Evolutionary conservation across 2,888 invertebrate species (phyloP).

Genomic region (Eucera pruinosa): DNA sequence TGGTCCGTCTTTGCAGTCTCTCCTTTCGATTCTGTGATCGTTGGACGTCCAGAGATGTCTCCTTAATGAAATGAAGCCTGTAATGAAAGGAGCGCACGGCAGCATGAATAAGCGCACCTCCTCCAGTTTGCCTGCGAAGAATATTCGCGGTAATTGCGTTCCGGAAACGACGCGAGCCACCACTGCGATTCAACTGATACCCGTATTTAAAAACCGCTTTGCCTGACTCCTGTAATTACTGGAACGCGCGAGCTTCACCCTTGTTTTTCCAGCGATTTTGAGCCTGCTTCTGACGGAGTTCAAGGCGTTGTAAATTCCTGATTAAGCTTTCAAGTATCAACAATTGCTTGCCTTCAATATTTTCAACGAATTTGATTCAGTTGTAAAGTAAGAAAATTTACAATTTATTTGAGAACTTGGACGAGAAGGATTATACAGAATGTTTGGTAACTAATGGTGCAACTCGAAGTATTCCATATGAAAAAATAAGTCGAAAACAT

Average conservation of each 20-base stretch:
- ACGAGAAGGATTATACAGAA: no score
- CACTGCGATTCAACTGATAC: conserved; percentile 36
- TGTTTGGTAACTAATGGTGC: no score
- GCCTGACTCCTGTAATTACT: conserved; percentile 40
- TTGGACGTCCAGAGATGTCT: conserved; percentile 30
- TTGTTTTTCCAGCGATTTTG: conserved; percentile 14
- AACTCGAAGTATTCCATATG: no score
- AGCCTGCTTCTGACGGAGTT: background rate
- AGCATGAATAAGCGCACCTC: conserved; percentile 42
- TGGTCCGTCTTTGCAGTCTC: background rate
- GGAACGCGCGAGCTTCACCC: conserved; percentile 24
- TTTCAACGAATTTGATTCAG: no score
- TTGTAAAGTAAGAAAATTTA: no score
- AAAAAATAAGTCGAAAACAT: no score
- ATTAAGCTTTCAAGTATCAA: background rate
- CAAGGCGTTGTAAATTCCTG: no score
- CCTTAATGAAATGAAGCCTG: conserved; percentile 56
- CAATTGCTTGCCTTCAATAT: background rate
- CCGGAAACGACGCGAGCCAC: conserved; percentile 21
- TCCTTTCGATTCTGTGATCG: conserved; percentile 43
- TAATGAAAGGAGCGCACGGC: conserved; percentile 45
- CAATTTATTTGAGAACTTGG: no score
- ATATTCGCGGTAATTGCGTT: conserved; percentile 56
- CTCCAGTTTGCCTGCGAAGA: conserved; percentile 19
- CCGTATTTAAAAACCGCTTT: conserved; percentile 40